phyloP scores from a whole-genome alignment of 1,140 invertebrate species.

The Drosophila suzukii region DNA sequence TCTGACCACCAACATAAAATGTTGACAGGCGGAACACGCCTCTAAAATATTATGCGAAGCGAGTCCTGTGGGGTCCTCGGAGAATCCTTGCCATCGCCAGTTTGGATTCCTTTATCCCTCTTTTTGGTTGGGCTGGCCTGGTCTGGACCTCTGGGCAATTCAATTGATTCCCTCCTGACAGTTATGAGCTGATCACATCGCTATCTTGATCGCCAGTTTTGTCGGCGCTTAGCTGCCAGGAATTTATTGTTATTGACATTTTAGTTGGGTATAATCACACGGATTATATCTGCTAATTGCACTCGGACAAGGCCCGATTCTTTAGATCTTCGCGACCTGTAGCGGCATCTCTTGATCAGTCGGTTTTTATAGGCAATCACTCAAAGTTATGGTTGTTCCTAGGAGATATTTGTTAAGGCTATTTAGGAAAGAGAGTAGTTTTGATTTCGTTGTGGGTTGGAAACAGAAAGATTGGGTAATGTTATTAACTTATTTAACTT shows the following conservation, averaged over 20 bases:
- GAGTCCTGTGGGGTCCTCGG: constrained; percentile 67
- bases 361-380: constrained; percentile 41
- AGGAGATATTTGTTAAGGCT: not conserved
- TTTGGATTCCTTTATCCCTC: constrained; percentile 3
- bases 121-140: not conserved
- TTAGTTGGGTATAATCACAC: constrained; percentile 76
- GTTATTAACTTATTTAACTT: too few species aligned
- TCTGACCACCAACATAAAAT: constrained; percentile 82
- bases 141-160: constrained; percentile 45
- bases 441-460: not conserved
- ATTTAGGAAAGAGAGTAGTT: not conserved
- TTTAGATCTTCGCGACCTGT: constrained; percentile 37
- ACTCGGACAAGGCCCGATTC: constrained; percentile 1
- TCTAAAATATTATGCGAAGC: constrained; percentile 76
- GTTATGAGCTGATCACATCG: constrained; percentile 71
- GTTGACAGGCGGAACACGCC: constrained; percentile 83
- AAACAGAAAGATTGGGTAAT: too few species aligned
- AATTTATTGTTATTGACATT: constrained; percentile 83
- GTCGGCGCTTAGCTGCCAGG: constrained; percentile 43
- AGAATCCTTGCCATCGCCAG: constrained; percentile 19
- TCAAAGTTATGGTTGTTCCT: constrained; percentile 20
- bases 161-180: constrained; percentile 74
- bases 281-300: constrained; percentile 80
- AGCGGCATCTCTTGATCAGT: constrained; percentile 47
- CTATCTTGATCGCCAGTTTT: constrained; percentile 58